A percentile compares a stretch with the other conserved stretches of the same genome.
Evolutionary conservation across 2,797 vertebrate genomes (phyloP).

Genomic region (Enteromius viviparus): DNA sequence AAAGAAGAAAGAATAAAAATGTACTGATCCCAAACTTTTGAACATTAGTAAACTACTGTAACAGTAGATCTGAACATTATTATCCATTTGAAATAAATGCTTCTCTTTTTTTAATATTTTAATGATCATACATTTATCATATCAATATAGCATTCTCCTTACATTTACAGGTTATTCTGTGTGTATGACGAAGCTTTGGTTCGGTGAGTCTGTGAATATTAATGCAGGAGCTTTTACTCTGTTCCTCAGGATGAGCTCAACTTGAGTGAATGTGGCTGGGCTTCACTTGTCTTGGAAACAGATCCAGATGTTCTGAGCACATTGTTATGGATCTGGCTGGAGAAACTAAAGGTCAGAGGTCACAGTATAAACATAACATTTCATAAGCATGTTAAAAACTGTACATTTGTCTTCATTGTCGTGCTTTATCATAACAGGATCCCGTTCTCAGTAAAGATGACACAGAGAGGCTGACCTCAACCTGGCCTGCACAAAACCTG

Average conservation of each 20-base stretch:
- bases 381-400: too few species aligned
- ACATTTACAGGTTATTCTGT: background rate
- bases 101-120: too few species aligned
- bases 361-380: background rate
- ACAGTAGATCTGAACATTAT: too few species aligned
- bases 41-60: too few species aligned
- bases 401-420: background rate
- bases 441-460: constrained; percentile 76
- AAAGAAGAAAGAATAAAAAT: too few species aligned
- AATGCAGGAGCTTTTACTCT: background rate
- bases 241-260: constrained; percentile 78
- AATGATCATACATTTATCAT: too few species aligned
- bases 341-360: constrained; percentile 77
- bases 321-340: constrained; percentile 83
- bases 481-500: constrained; percentile 58
- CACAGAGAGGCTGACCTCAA: constrained; percentile 62
- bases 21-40: too few species aligned
- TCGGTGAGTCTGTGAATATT: background rate
- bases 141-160: too few species aligned
- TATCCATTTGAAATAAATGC: too few species aligned
- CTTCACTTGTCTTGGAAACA: constrained; percentile 75
- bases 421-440: constrained; percentile 67
- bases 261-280: constrained; percentile 80
- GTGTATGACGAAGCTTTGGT: background rate
- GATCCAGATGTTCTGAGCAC: constrained; percentile 78